phyloP scores from a whole-genome alignment of 2,113 vertebrate species.

The Cichladusa arquata region DNA sequence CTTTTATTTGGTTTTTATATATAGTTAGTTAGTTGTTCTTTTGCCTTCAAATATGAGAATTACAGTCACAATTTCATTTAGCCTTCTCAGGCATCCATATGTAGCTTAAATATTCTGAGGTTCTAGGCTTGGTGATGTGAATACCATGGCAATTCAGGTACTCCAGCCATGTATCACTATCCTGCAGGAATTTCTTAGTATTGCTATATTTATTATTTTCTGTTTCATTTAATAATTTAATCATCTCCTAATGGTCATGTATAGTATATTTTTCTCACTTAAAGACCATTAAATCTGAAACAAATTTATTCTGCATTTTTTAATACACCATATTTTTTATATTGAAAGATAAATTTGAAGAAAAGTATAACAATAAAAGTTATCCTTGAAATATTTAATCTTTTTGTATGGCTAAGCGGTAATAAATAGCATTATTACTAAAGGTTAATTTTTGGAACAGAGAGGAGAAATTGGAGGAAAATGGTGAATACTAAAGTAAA shows the following conservation, averaged over 20 bases:
- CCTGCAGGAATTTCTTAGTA: neutral
- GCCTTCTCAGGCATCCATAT: neutral
- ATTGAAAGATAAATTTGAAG: neutral
- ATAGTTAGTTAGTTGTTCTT: neutral
- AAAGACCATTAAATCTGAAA: neutral
- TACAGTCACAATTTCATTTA: neutral
- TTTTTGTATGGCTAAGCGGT: neutral
- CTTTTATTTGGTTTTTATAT: neutral
- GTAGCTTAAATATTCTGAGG: neutral
- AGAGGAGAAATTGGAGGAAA: neutral
- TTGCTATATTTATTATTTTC: neutral
- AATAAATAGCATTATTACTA: neutral
- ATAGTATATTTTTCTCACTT: neutral
- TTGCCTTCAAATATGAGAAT: neutral
- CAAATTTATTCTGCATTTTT: neutral
- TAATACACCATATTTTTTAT: neutral
- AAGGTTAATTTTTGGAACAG: neutral
- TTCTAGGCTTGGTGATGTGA: neutral
- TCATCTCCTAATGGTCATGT: neutral
- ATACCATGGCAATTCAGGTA: neutral
- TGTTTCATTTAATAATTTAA: neutral
- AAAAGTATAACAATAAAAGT: neutral
- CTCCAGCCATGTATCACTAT: neutral
- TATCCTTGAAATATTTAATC: neutral
- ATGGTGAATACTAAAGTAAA: neutral